Percentiles rank a stretch among this genome's conserved stretches.
Conservation (phyloP, 2,113 vertebrate genomes). For the Cygnus buccinator region DNA sequence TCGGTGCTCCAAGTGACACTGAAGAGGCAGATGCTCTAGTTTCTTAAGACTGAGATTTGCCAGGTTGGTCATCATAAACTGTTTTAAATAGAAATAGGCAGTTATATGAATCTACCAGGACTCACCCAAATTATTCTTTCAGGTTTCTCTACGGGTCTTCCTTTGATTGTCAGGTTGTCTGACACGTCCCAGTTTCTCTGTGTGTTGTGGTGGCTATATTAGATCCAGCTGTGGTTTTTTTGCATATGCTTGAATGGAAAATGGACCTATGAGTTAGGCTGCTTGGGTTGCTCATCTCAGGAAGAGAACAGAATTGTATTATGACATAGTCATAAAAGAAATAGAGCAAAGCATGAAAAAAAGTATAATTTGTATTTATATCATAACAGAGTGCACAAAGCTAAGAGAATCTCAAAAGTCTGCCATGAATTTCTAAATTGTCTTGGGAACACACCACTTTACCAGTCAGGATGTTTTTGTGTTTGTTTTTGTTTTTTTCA, state of each 20-base stretch:
- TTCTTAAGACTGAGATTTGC: not conserved
- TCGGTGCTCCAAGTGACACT: not conserved
- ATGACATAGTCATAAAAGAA: fast-evolving
- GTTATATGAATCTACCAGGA: not conserved
- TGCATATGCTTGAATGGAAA: not conserved
- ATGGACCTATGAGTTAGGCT: not conserved
- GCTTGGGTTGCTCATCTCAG: not conserved
- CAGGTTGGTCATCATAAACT: not conserved
- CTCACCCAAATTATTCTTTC: not conserved
- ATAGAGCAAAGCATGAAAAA: fast-evolving
- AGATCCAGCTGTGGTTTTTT: not conserved
- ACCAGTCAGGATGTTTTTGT: not conserved
- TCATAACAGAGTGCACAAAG: not conserved
- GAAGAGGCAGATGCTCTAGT: not conserved
- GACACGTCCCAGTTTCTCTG: not conserved
- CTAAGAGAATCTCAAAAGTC: not conserved
- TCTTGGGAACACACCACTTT: not conserved
- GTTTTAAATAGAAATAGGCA: not conserved
- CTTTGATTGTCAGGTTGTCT: not conserved
- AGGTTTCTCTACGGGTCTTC: not conserved
- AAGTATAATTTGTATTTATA: not conserved
- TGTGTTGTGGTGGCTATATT: not conserved
- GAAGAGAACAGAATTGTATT: not conserved
- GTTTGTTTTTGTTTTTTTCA: not conserved
- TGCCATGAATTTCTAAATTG: not conserved